Evolutionary conservation across 2,797 vertebrate genomes (phyloP).

Genomic region (Ciconia nigra): DNA sequence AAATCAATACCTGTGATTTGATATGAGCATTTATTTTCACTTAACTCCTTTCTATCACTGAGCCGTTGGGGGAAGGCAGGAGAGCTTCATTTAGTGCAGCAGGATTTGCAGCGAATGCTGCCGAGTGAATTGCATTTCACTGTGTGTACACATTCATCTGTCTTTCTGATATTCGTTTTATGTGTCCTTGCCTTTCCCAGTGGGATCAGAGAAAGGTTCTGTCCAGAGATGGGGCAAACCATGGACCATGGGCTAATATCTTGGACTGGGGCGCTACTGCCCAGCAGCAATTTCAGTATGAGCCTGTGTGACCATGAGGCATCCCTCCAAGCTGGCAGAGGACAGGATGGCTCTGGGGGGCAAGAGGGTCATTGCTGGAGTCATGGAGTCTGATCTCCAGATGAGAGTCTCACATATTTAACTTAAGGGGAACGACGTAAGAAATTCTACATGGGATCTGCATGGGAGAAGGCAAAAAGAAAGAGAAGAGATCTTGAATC

Average conservation of each 20-base stretch:
- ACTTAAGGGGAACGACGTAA: neutral
- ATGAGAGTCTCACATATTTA: neutral
- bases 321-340: neutral
- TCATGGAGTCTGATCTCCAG: neutral
- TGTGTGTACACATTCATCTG: slow-evolving; percentile 15
- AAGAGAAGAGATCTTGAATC: neutral
- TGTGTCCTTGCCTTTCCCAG: neutral
- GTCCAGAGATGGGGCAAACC: neutral
- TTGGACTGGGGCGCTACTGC: neutral
- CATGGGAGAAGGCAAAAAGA: neutral
- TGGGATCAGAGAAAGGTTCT: neutral
- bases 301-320: neutral
- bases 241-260: neutral
- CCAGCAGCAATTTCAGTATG: neutral
- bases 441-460: neutral
- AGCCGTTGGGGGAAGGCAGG: slow-evolving; percentile 48
- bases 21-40: slow-evolving; percentile 73
- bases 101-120: slow-evolving; percentile 23
- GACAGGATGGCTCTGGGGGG: neutral
- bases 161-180: neutral
- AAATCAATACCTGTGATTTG: slow-evolving; percentile 74
- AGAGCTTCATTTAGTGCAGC: slow-evolving; percentile 59
- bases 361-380: neutral
- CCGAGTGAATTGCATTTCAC: slow-evolving; percentile 30
- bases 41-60: slow-evolving; percentile 69